phyloP scores from a whole-genome alignment of 30 jellyfish, hydroid and myxozoan species.

The Aurelia aurita region DNA sequence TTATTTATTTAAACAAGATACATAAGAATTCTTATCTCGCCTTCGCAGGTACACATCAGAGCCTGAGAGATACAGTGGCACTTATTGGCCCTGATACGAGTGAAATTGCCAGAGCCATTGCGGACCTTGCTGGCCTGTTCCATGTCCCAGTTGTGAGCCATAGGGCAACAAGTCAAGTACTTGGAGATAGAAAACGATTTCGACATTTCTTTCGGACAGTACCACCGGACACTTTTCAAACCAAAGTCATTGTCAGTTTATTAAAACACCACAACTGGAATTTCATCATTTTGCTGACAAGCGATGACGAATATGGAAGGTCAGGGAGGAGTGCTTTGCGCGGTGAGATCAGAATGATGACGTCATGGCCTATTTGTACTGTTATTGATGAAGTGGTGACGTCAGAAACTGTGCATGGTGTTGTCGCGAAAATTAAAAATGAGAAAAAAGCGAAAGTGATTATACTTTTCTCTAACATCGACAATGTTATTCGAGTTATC shows the following conservation, averaged over 20 bases:
- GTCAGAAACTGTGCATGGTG: slow-evolving; percentile 5
- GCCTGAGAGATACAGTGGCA: slow-evolving; percentile 60
- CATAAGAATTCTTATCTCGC: neutral
- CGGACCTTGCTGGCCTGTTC: slow-evolving; percentile 83
- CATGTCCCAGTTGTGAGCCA: slow-evolving; percentile 90
- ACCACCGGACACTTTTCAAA: slow-evolving; percentile 78
- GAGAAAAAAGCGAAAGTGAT: slow-evolving; percentile 53
- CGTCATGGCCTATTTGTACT: slow-evolving; percentile 55
- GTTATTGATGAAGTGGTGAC: slow-evolving; percentile 75
- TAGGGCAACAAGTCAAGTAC: slow-evolving; percentile 78
- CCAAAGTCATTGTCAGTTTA: slow-evolving; percentile 59
- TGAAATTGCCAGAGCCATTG: slow-evolving; percentile 84
- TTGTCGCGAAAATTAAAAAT: slow-evolving; percentile 24
- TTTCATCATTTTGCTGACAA: slow-evolving; percentile 67
- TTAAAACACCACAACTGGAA: slow-evolving; percentile 66
- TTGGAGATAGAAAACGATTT: slow-evolving; percentile 74
- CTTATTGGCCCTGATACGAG: slow-evolving; percentile 87
- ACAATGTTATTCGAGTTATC: slow-evolving; percentile 12
- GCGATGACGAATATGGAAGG: slow-evolving; percentile 92
- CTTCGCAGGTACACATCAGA: slow-evolving; percentile 3
- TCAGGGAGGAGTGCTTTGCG: slow-evolving; percentile 84
- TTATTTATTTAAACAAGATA: too few relatives aligned
- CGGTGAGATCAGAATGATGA: neutral
- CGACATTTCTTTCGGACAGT: slow-evolving; percentile 89
- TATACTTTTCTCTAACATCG: slow-evolving; percentile 31